phyloP scores from a whole-genome alignment of 2,797 vertebrate genomes.

The Glossophaga mutica region DNA sequence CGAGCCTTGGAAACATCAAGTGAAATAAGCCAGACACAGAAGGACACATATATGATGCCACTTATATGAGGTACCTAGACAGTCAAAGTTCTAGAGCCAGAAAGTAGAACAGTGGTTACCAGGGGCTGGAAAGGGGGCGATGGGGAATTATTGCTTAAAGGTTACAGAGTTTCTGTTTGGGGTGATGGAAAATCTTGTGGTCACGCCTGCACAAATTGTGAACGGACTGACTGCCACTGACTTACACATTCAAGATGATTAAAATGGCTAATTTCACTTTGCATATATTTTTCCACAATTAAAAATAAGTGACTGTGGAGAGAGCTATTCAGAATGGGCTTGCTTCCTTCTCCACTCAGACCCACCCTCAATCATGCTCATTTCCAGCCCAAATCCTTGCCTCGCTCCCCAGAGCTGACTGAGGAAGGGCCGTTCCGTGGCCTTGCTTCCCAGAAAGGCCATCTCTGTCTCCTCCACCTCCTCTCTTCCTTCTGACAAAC shows the following conservation, averaged over 20 bases:
- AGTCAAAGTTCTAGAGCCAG: neutral
- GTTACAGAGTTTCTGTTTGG: neutral
- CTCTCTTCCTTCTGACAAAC: neutral
- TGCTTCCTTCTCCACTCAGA: neutral
- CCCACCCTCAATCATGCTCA: too few relatives aligned
- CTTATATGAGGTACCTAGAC: neutral
- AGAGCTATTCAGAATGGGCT: neutral
- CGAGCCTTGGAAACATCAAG: neutral
- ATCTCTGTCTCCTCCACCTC: neutral
- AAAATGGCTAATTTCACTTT: neutral
- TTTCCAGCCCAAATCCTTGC: neutral
- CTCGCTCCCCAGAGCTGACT: accelerated
- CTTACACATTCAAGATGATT: neutral
- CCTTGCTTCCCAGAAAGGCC: neutral
- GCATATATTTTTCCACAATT: neutral
- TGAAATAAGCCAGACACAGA: neutral
- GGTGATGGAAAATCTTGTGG: neutral
- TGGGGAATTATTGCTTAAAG: neutral
- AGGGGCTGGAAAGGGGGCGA: neutral
- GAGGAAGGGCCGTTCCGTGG: neutral
- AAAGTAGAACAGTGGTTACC: neutral
- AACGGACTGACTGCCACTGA: neutral
- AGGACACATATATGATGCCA: neutral
- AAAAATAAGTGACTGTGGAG: neutral
- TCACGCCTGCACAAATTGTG: neutral